Conservation (phyloP, 2,888 invertebrate genomes). For the Drosophila formosana region DNA sequence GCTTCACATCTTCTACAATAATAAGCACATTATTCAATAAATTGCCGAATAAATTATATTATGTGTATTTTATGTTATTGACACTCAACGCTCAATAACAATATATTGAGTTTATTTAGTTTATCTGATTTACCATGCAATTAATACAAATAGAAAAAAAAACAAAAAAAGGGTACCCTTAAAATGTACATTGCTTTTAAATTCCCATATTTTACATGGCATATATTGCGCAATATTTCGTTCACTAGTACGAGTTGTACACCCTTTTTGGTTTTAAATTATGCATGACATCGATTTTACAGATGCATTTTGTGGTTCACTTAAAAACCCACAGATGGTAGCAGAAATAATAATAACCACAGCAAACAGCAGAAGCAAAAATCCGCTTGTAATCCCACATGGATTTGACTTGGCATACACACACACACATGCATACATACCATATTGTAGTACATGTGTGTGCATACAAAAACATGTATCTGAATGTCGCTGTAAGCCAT, state of each 20-base stretch:
- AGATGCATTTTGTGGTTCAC: slow-evolving; percentile 66
- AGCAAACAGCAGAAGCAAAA: slow-evolving; percentile 51
- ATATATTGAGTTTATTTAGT: too few relatives aligned
- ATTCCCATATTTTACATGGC: background rate
- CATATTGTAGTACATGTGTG: slow-evolving; percentile 12
- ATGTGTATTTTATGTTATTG: too few relatives aligned
- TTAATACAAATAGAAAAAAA: background rate
- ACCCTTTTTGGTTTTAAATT: slow-evolving; percentile 45
- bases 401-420: slow-evolving; percentile 62
- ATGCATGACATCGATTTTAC: slow-evolving; percentile 75
- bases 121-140: background rate
- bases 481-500: slow-evolving; percentile 1
- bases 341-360: slow-evolving; percentile 63
- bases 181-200: slow-evolving; percentile 1
- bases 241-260: background rate
- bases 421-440: background rate
- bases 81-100: too few relatives aligned
- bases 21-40: too few relatives aligned
- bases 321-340: slow-evolving; percentile 39
- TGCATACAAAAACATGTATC: background rate
- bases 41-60: too few relatives aligned
- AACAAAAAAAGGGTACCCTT: background rate
- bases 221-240: slow-evolving; percentile 1
- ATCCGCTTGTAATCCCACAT: slow-evolving; percentile 68
- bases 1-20: too few relatives aligned